These are phyloP conservation scores for Lasioglossum albipes DNA, from an alignment of 1,140 invertebrate species.

Conservation along the genomic window DNA sequence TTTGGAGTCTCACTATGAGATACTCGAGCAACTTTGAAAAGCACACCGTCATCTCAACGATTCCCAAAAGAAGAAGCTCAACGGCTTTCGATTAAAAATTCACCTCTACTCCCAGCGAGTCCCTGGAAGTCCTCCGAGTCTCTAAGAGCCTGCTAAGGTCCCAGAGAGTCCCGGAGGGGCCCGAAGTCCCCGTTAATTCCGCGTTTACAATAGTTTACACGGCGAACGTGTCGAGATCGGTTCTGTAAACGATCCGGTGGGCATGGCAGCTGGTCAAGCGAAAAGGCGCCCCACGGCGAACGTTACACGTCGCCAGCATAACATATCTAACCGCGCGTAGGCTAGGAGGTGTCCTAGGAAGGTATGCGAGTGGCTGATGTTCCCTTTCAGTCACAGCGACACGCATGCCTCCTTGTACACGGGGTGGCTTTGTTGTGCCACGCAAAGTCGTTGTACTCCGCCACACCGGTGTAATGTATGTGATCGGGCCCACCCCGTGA, in stretches of 20 bases:
- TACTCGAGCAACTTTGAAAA: no score
- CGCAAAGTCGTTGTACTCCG: slow-evolving; percentile 15
- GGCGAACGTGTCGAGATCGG: slow-evolving; percentile 11
- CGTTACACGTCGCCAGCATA: slow-evolving; percentile 37
- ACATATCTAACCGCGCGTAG: slow-evolving; percentile 19
- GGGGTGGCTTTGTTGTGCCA: slow-evolving; percentile 10
- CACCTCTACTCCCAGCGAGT: no score
- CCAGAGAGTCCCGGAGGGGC: background rate
- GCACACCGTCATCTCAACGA: no score
- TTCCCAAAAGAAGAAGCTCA: no score
- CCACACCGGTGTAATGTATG: slow-evolving; percentile 22
- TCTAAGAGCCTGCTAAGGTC: no score
- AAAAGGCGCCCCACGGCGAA: slow-evolving; percentile 43
- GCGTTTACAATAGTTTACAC: slow-evolving; percentile 17
- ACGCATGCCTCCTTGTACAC: slow-evolving; percentile 19
- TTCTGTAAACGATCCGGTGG: slow-evolving; percentile 20
- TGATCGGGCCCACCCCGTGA: background rate
- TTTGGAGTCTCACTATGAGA: no score
- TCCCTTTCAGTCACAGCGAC: slow-evolving; percentile 36
- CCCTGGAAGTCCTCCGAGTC: no score
- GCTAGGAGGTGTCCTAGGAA: background rate
- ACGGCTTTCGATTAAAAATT: no score
- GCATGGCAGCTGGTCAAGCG: slow-evolving; percentile 55
- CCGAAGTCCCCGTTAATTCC: slow-evolving; percentile 6
- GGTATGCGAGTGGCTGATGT: slow-evolving; percentile 18